Base-by-base conservation (phyloP, 1,140 invertebrate species). In the Orussus abietinus region DNA sequence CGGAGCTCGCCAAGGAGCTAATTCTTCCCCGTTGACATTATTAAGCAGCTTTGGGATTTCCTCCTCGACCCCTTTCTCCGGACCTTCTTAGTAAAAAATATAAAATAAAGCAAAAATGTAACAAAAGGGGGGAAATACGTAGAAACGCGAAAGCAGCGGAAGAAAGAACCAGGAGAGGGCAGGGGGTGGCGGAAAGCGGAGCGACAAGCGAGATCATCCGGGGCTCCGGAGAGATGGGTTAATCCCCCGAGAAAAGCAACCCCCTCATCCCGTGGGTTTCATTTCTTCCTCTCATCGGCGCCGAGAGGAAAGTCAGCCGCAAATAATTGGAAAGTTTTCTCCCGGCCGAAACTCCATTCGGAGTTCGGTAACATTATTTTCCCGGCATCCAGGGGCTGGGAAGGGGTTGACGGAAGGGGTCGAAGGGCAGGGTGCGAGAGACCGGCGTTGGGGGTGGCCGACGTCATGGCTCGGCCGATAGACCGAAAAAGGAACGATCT, bases 271-370 rank as follows among this genome's bases (percentile, higher is more conserved):
- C 20, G 14, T 19, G 28, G 42, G 34, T 45, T 45, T 37, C 43
- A 39, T 38, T 39, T 13, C 14, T 14, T 19, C 19, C 26, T 30
- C 18, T 11, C 33, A 45, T 32, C 22, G 14, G 39, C 28, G n/a
- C 20, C 11, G 17, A 20, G 22, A 44, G 25, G 20, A 29, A 29
- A 22, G 26, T 43, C 18, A 22, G 13, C 3, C 35, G 20, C 28
- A 38, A 42, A 47, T 47, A 47, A 47, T 42, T 37, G 34, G 45
- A 47, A 47, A 42, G 33, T 42, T 41, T 46, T 21, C 38, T 42
- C 10, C 11, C 6, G 17, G n/a, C n/a, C n/a, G n/a, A 36, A 46
- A 36, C 21, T 35, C 25, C 21, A 42, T 21, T n/a, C 18, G 12
- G 4, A 22, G 34, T 36, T 36, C 13, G 12, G 12, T 5, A 34